Conservation (phyloP, 1,140 invertebrate genomes). For the Aphelenchoides fujianensis region DNA sequence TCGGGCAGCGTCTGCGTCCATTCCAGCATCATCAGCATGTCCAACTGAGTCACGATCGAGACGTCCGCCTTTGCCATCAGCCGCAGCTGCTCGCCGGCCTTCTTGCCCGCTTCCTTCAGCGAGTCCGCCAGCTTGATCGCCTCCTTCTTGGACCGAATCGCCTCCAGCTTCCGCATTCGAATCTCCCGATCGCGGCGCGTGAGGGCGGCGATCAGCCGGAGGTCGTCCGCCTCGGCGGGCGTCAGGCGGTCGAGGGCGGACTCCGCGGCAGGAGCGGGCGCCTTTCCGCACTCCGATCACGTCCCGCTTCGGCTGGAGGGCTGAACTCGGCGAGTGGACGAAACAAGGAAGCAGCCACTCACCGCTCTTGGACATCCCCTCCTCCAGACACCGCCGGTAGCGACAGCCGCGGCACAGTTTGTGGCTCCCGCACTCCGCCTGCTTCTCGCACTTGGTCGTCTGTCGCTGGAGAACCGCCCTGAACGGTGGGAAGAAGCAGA, state of each 20-base stretch:
- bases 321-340: no score
- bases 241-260: no score
- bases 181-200: constrained; percentile 22
- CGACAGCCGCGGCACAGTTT: constrained; percentile 61
- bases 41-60: constrained; percentile 27
- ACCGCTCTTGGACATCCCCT: constrained; percentile 71
- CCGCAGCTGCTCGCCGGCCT: neutral
- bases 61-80: constrained; percentile 14
- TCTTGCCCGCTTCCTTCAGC: constrained; percentile 24
- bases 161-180: constrained; percentile 24
- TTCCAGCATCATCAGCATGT: constrained; percentile 27
- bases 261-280: neutral
- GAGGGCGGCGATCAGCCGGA: constrained; percentile 7
- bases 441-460: constrained; percentile 32
- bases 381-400: constrained; percentile 65
- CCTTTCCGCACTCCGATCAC: constrained; percentile 25
- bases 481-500: no score
- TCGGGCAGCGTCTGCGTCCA: constrained; percentile 23
- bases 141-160: constrained; percentile 24
- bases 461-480: constrained; percentile 61
- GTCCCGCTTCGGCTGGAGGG: constrained; percentile 23
- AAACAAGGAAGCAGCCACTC: no score
- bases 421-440: constrained; percentile 81
- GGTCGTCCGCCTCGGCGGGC: constrained; percentile 1
- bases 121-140: constrained; percentile 22